Conservation (phyloP, 2,797 vertebrate species). For the Arremon aurantiirostris region DNA sequence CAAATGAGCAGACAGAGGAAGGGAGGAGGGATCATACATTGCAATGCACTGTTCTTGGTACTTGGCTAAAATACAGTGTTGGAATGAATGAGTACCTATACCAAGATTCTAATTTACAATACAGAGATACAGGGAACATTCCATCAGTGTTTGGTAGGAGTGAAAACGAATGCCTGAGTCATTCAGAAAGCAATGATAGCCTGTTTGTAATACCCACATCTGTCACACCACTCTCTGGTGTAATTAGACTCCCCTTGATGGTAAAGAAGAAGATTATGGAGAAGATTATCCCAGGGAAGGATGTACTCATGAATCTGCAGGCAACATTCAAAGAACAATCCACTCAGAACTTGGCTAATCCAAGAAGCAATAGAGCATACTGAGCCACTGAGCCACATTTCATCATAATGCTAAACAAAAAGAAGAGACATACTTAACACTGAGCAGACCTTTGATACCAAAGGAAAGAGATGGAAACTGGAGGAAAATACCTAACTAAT, state of each 20-base stretch:
- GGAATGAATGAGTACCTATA: not conserved
- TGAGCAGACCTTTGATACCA: not conserved
- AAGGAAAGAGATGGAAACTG: not conserved
- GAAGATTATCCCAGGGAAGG: not conserved
- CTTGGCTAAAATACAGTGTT: not conserved
- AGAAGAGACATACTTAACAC: not conserved
- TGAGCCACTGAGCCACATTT: not conserved
- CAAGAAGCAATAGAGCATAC: slow-evolving; percentile 3
- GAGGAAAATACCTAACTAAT: not conserved
- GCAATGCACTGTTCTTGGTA: not conserved
- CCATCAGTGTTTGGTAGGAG: not conserved
- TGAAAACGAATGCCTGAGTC: not conserved
- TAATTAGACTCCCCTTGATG: slow-evolving; percentile 37
- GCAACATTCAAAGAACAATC: not conserved
- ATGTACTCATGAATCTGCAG: slow-evolving; percentile 9
- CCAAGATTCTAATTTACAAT: not conserved
- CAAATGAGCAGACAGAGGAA: not conserved
- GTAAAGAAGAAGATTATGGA: slow-evolving; percentile 20
- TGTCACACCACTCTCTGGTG: not conserved
- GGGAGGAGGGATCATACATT: not conserved
- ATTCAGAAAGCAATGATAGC: not conserved
- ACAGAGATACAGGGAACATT: not conserved
- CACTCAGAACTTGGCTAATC: slow-evolving; percentile 8
- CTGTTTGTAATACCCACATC: slow-evolving; percentile 36
- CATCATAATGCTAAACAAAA: not conserved